Evolutionary conservation across 2,888 invertebrate species (phyloP).

Genomic region (Taenaris catops): DNA sequence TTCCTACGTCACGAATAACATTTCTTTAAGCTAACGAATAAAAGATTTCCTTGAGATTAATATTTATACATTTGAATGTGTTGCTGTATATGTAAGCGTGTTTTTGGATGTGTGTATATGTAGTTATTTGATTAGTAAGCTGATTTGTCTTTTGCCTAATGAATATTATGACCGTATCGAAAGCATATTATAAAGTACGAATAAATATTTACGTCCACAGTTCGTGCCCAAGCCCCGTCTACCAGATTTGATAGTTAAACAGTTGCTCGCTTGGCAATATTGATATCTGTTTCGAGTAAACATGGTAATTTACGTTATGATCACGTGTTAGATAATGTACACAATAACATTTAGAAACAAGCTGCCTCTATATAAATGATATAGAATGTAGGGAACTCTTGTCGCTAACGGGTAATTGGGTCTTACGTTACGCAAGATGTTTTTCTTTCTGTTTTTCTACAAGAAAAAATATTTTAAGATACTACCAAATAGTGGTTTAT

Average conservation of each 20-base stretch:
- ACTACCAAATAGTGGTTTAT: constrained; percentile 6
- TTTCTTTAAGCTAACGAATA: too few relatives aligned
- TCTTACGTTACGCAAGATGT: not conserved
- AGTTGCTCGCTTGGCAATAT: constrained; percentile 19
- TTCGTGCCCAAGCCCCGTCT: constrained; percentile 41
- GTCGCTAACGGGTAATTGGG: constrained; percentile 1
- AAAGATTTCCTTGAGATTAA: too few relatives aligned
- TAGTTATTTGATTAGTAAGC: too few relatives aligned
- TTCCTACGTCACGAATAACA: too few relatives aligned
- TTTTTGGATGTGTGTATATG: too few relatives aligned
- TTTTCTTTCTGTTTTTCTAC: too few relatives aligned
- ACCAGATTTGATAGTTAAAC: constrained; percentile 36
- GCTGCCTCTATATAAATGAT: constrained; percentile 1
- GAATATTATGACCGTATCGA: too few relatives aligned
- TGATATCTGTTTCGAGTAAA: constrained; percentile 16
- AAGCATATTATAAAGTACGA: constrained; percentile 8
- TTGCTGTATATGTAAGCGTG: too few relatives aligned
- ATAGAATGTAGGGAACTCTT: not conserved
- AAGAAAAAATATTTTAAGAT: too few relatives aligned
- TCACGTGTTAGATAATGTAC: constrained; percentile 19
- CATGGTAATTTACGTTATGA: constrained; percentile 18
- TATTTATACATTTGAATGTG: too few relatives aligned
- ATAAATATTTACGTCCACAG: constrained; percentile 26
- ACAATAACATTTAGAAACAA: constrained; percentile 7
- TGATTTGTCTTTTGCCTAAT: too few relatives aligned